phyloP scores from a whole-genome alignment of 2,888 invertebrate species.

The Vesta saturnalis region DNA sequence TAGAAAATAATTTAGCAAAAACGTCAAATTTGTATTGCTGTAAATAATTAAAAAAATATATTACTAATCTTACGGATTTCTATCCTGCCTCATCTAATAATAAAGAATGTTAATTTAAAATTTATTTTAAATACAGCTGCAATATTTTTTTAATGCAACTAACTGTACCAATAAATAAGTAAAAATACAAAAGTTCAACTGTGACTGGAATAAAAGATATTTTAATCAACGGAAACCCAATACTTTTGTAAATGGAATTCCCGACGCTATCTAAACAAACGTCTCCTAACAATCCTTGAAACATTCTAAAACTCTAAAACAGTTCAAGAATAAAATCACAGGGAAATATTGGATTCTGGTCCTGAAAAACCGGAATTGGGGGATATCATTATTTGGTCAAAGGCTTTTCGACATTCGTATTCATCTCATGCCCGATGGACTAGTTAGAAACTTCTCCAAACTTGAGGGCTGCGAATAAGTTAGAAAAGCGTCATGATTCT shows the following conservation, averaged over 20 bases:
- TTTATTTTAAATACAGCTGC: no score
- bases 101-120: neutral
- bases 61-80: no score
- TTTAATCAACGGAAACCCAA: constrained; percentile 9
- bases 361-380: constrained; percentile 30
- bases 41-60: no score
- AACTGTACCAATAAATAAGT: neutral
- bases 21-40: no score
- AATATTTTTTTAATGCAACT: constrained; percentile 1
- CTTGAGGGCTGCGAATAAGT: constrained; percentile 34
- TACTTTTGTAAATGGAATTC: constrained; percentile 16
- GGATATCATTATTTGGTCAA: constrained; percentile 40
- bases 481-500: constrained; percentile 38
- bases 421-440: constrained; percentile 34
- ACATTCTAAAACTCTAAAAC: constrained; percentile 28
- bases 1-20: no score
- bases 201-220: constrained; percentile 10
- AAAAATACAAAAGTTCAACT: neutral
- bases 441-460: constrained; percentile 39
- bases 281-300: constrained; percentile 19
- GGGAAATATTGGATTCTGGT: constrained; percentile 31
- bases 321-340: constrained; percentile 34
- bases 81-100: no score
- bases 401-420: constrained; percentile 33
- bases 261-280: constrained; percentile 19